phyloP scores from a whole-genome alignment of 2,113 vertebrate genomes.

The Ia io region DNA sequence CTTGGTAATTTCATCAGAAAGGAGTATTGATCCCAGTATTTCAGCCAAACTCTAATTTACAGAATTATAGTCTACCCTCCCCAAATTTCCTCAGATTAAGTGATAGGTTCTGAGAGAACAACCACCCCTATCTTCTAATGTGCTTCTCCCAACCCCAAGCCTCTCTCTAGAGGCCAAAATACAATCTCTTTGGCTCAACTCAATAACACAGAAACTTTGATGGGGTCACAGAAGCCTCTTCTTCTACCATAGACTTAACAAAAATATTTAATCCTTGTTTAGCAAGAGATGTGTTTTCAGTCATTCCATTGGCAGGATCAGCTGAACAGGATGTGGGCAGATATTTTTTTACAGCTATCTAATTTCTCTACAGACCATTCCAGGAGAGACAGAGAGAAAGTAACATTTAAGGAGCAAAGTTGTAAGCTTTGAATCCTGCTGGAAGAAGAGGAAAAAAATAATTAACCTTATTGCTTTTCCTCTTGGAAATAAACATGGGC shows the following conservation, averaged over 20 bases:
- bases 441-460: not conserved
- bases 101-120: not conserved
- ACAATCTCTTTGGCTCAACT: not conserved
- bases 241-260: not conserved
- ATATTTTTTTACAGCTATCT: not conserved
- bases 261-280: not conserved
- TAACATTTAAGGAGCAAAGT: not conserved
- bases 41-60: constrained; percentile 47
- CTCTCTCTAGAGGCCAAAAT: not conserved
- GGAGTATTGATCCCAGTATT: constrained; percentile 1
- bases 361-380: not conserved
- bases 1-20: constrained; percentile 52
- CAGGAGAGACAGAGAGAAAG: not conserved
- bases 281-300: not conserved
- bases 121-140: not conserved
- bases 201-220: not conserved
- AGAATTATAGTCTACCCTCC: not conserved
- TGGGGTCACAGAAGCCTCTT: not conserved
- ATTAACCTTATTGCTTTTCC: not conserved
- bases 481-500: not conserved
- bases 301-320: not conserved
- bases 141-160: not conserved
- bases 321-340: not conserved
- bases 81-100: constrained; percentile 20
- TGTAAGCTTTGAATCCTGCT: not conserved